Evolutionary conservation across 2,888 invertebrate species (phyloP).

Genomic region (Limenitis camilla): DNA sequence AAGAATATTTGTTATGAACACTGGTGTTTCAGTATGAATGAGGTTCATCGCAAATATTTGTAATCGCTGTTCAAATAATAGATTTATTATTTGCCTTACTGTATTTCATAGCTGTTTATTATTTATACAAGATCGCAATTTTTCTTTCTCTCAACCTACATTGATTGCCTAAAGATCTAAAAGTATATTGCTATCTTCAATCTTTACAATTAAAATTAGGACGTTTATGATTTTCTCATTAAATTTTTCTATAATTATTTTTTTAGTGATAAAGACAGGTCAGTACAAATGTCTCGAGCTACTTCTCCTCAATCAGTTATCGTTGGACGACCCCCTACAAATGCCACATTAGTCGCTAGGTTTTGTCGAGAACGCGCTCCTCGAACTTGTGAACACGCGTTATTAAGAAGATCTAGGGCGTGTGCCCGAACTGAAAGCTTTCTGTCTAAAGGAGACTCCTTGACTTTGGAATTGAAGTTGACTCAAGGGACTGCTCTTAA

Average conservation of each 20-base stretch:
- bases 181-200: too few relatives aligned
- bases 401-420: constrained; percentile 80
- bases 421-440: constrained; percentile 88
- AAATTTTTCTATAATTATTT: background rate
- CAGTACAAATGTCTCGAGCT: constrained; percentile 66
- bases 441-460: constrained; percentile 85
- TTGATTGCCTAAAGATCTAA: too few relatives aligned
- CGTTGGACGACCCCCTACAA: constrained; percentile 76
- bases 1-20: too few relatives aligned
- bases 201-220: too few relatives aligned
- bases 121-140: too few relatives aligned
- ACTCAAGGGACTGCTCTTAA: constrained; percentile 89
- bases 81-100: too few relatives aligned
- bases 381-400: constrained; percentile 86
- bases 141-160: too few relatives aligned
- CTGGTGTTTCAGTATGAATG: too few relatives aligned
- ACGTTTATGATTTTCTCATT: background rate
- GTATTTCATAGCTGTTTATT: too few relatives aligned
- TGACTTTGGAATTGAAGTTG: constrained; percentile 85
- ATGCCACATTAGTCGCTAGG: constrained; percentile 85
- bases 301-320: constrained; percentile 66
- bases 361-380: constrained; percentile 89
- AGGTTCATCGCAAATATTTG: too few relatives aligned
- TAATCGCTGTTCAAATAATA: too few relatives aligned
- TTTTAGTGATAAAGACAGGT: constrained; percentile 64